A percentile compares a stretch with the other conserved stretches of the same genome.
phyloP scores from a whole-genome alignment of 2,113 vertebrate species.

The Cinclus cinclus region DNA sequence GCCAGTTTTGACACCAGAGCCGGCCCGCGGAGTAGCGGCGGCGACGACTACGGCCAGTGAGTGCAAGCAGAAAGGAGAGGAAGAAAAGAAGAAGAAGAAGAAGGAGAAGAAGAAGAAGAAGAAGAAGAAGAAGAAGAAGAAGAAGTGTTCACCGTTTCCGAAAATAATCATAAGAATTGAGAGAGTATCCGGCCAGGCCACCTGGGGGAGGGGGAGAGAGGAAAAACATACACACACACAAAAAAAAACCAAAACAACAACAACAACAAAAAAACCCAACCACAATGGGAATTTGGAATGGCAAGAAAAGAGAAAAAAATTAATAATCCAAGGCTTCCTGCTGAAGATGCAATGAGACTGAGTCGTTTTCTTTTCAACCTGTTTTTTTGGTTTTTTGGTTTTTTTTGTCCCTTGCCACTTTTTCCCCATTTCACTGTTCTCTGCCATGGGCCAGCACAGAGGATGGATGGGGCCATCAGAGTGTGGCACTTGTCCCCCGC shows the following conservation, averaged over 20 bases:
- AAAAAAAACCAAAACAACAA: too few relatives aligned
- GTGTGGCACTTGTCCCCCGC: neutral
- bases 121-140: neutral
- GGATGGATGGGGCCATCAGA: neutral
- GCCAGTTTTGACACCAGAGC: conserved; percentile 82
- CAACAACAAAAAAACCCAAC: too few relatives aligned
- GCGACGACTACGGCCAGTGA: conserved; percentile 19
- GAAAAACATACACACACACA: neutral
- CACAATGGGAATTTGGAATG: conserved; percentile 38
- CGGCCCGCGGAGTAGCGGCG: conserved; percentile 27
- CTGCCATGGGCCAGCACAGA: neutral
- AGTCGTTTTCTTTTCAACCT: conserved; percentile 55
- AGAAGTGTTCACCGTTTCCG: conserved; percentile 51
- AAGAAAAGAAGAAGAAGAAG: conserved; percentile 20
- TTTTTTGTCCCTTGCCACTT: neutral
- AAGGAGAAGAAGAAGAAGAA: conserved; percentile 2
- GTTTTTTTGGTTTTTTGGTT: neutral
- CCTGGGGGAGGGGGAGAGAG: conserved; percentile 63
- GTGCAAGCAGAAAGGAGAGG: neutral
- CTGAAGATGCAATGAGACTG: conserved; percentile 56
- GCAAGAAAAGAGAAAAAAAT: conserved; percentile 13
- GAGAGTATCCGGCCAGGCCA: conserved; percentile 71
- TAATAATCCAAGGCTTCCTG: conserved; percentile 61
- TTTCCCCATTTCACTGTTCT: neutral
- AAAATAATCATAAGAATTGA: conserved; percentile 64